Base-by-base conservation (phyloP, 2,797 vertebrate genomes). In the Spondyliosoma cantharus region DNA sequence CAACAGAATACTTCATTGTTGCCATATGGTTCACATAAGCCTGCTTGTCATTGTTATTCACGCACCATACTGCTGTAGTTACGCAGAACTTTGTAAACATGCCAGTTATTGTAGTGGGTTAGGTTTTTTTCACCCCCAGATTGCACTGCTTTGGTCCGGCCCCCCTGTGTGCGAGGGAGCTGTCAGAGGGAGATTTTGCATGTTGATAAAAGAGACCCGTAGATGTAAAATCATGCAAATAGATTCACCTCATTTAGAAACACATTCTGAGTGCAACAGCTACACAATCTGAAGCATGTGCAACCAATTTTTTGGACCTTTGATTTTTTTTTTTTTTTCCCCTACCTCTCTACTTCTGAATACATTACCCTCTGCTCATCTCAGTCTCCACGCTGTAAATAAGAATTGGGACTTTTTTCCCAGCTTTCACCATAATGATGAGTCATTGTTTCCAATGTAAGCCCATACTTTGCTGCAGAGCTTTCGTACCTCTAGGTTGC, bases 11-110 rank as follows among this genome's bases (percentile, higher is more conserved):
- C 74, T 58, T 72, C 74, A 50, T 63, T 48, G 73, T 74, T 48
- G 49, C 87, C 86, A 85, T 90, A 76, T 90, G 87, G 73, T 86
- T 84, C 65, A 29, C 84, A 75, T 82, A 81, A 87, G 61, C 76
- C 61, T 2, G 45, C 80, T n/a, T 80, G 86, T 91, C 82, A 72
- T 77, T 80, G 72, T 67, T 48, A 73, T 84, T 81, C 81, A 81
- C 2, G 63, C 82, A 63, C 73, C 72, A 65, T 52, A 15, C 68
- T 83, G 82, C 74, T 11, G 61, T 56, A 80, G 65, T 84, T 78
- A 72, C 74, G 20, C 82, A 75, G n/a, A 66, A 56, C 59, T 82
- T 77, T 85, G 78, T 74, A 56, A 84, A 82, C 65, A 63, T 61
- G 79, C 81, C 86, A 85, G 71, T 49, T 49, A 75, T 67, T 66